Conservation (phyloP, 1,140 invertebrate genomes). For the Drosophila guanche region DNA sequence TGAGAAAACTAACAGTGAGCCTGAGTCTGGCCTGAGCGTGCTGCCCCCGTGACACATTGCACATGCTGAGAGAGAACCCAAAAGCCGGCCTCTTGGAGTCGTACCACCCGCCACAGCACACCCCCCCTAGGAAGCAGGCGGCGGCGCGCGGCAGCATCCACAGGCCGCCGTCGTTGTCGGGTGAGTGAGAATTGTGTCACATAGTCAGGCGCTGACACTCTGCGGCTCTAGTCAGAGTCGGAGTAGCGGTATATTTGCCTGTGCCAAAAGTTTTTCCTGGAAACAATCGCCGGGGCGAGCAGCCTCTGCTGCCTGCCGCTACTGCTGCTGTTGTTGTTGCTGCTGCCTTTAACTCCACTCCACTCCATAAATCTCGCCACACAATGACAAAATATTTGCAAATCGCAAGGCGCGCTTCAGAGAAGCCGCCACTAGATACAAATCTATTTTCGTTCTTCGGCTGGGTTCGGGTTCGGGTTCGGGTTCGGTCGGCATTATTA, state of each 20-base stretch:
- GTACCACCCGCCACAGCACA: constrained; percentile 18
- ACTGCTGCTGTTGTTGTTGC: constrained; percentile 15
- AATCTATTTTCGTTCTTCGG: constrained; percentile 77
- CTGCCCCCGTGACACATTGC: constrained; percentile 77
- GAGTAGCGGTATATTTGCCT: constrained; percentile 77
- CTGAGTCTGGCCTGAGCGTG: constrained; percentile 57
- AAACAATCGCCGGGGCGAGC: constrained; percentile 69
- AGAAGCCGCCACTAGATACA: constrained; percentile 82
- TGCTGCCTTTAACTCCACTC: constrained; percentile 55
- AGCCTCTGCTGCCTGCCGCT: constrained; percentile 55
- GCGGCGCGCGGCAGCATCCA: constrained; percentile 2
- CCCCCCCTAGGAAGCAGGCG: constrained; percentile 12
- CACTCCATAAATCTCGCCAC: constrained; percentile 83
- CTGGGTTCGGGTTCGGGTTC: constrained; percentile 21
- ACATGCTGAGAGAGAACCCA: constrained; percentile 56
- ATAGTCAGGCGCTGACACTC: constrained; percentile 80
- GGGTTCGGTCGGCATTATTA: constrained; percentile 69
- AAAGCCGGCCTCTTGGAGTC: too few relatives aligned
- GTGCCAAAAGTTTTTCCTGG: constrained; percentile 73
- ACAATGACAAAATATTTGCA: constrained; percentile 83
- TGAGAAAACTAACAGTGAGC: constrained; percentile 1
- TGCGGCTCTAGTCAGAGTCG: constrained; percentile 25
- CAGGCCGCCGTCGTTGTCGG: constrained; percentile 57
- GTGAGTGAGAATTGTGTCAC: constrained; percentile 82
- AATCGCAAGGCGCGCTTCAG: constrained; percentile 82